phyloP scores from a whole-genome alignment of 2,113 vertebrate genomes.

The Pomatostomus ruficeps region DNA sequence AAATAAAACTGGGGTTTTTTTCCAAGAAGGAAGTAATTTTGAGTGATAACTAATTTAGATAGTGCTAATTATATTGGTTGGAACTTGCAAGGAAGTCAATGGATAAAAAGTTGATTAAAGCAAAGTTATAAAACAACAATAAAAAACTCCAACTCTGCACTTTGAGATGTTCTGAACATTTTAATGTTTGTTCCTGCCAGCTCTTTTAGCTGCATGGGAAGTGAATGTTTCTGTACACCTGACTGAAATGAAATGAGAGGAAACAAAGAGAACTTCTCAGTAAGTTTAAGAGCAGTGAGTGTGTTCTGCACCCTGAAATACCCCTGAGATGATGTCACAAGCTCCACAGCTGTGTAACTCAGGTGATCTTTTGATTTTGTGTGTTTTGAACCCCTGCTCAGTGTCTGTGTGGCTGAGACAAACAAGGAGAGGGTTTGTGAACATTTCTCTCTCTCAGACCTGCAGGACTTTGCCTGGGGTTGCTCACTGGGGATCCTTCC shows the following conservation, averaged over 20 bases:
- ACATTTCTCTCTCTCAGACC: not conserved
- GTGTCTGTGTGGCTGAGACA: not conserved
- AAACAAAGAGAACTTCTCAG: not conserved
- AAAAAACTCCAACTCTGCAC: conserved; percentile 45
- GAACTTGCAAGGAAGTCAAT: conserved; percentile 47
- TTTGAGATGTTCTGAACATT: conserved; percentile 40
- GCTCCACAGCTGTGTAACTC: not conserved
- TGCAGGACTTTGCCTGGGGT: not conserved
- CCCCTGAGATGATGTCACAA: not conserved
- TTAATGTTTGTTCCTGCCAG: conserved; percentile 30
- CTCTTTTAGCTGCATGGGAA: conserved; percentile 1
- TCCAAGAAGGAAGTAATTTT: conserved; percentile 69
- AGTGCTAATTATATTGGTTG: conserved; percentile 76
- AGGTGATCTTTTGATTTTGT: not conserved
- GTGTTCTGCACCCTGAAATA: not conserved
- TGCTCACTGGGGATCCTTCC: not conserved
- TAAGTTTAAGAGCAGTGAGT: not conserved
- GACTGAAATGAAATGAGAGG: not conserved
- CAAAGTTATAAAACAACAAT: conserved; percentile 69
- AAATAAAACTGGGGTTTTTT: conserved; percentile 67
- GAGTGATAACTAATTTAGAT: conserved; percentile 83
- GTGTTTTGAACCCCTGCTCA: not conserved
- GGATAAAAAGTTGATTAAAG: conserved; percentile 72
- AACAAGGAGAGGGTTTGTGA: not conserved
- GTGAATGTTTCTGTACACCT: not conserved